phyloP scores from a whole-genome alignment of 2,113 vertebrate species.

The Lophura nycthemera region DNA sequence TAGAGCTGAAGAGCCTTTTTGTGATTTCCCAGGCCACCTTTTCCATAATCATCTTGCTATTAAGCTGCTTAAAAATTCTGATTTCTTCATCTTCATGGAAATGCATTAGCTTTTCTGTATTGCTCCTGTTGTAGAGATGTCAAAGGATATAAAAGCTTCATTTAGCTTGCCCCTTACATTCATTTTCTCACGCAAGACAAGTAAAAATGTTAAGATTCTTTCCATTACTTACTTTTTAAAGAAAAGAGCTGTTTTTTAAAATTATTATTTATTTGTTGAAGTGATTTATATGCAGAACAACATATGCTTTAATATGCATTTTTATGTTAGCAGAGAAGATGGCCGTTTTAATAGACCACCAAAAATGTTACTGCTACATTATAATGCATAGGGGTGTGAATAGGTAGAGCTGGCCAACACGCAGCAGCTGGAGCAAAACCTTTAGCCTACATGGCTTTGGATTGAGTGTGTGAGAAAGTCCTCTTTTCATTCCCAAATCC shows the following conservation, averaged over 20 bases:
- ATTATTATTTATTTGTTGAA: background rate
- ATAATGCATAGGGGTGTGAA: background rate
- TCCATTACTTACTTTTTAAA: background rate
- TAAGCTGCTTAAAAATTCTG: background rate
- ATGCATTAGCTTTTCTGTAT: background rate
- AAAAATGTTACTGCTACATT: background rate
- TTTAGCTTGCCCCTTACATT: background rate
- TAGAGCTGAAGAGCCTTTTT: background rate
- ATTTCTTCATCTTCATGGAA: background rate
- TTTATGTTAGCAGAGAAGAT: background rate
- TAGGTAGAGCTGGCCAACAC: background rate
- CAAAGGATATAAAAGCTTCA: background rate
- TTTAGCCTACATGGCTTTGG: background rate
- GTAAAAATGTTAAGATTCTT: background rate
- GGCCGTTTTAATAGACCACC: background rate
- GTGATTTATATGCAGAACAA: background rate
- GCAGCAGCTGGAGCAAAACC: background rate
- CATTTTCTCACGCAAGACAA: background rate
- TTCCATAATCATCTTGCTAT: background rate
- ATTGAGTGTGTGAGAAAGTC: background rate
- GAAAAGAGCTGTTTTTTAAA: background rate
- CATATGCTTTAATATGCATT: background rate
- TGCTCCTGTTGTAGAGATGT: background rate
- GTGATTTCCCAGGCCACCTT: background rate
- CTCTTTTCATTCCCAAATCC: background rate